Base-by-base conservation (phyloP, 1,140 invertebrate species). In the Drosophila kikkawai region DNA sequence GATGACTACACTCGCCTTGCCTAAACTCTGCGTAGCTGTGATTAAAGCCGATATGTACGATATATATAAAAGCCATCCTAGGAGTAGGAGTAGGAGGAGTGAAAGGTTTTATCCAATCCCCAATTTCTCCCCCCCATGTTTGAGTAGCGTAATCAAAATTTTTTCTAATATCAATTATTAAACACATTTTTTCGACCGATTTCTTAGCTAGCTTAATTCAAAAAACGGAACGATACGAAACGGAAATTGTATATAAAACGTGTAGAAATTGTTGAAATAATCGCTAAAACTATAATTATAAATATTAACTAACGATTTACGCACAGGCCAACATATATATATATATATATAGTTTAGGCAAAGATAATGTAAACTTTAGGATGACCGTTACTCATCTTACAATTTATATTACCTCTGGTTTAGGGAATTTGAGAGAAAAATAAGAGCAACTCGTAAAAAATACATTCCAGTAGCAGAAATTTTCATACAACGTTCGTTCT, bases 1-100 rank as follows among this genome's bases (percentile, higher is more conserved):
- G 69, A 60, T 42, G 55, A 67, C 67, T 53, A 87, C 51, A 55
- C 76, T 87, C 83, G 83, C 84, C 83, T 88, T 88, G 84, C 85
- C 80, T 75, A 75, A 84, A 88, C 80, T 88, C 74, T 88, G 80
- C 84, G 69, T 88, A 88, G 84, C 84, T 88, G 84, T 88, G 84
- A 88, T 88, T 65, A 66, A 84, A 90, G 73, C 63, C 76, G 73
- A 85, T 81, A 81, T 85, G 60, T 80, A 69, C 45, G 57, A 79
- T 80, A 71, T 59, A 26, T 66, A 55, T 22, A 36, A 32, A 12
- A 69, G 64, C 17, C 56, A 66, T 83, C 60, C 63, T 47, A 55
- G 53, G 50, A 45, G 34, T 75, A 34, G 42, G 11, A 64, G 51
- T 55, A 47, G 41, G 57, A 63, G 53, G 4, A 36, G n/a, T 19